Evolutionary conservation across 2,888 invertebrate genomes (phyloP).

Genomic region (Troides helena): DNA sequence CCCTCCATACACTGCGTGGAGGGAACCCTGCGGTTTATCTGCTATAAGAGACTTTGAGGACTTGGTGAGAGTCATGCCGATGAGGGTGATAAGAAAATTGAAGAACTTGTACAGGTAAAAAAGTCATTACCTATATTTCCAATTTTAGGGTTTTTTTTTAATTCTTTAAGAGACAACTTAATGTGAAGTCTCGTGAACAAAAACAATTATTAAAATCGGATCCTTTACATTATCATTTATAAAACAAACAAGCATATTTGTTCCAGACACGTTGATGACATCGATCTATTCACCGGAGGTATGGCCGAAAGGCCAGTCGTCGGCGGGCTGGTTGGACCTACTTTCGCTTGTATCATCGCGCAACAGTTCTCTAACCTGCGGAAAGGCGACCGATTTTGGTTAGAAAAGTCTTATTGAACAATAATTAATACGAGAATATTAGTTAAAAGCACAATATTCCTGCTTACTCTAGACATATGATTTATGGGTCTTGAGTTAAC

Average conservation of each 20-base stretch:
- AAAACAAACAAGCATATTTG: no score
- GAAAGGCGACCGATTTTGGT: slow-evolving; percentile 89
- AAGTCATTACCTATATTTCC: no score
- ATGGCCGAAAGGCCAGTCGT: slow-evolving; percentile 89
- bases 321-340: slow-evolving; percentile 91
- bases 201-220: no score
- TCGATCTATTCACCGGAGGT: slow-evolving; percentile 91
- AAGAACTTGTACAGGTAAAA: slow-evolving; percentile 77
- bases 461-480: no score
- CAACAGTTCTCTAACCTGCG: slow-evolving; percentile 90
- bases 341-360: slow-evolving; percentile 93
- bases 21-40: slow-evolving; percentile 88
- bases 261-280: slow-evolving; percentile 85
- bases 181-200: no score
- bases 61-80: slow-evolving; percentile 83
- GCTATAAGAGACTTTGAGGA: slow-evolving; percentile 85
- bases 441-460: no score
- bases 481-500: no score
- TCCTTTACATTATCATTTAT: no score
- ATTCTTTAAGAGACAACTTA: no score
- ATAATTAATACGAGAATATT: no score
- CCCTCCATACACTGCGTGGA: slow-evolving; percentile 88
- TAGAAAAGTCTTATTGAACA: slow-evolving; percentile 31
- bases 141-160: no score
- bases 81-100: slow-evolving; percentile 82